Percentiles rank a stretch among this genome's conserved stretches.
phyloP scores from a whole-genome alignment of 2,888 invertebrate species.

The Drosophila percnosoma region DNA sequence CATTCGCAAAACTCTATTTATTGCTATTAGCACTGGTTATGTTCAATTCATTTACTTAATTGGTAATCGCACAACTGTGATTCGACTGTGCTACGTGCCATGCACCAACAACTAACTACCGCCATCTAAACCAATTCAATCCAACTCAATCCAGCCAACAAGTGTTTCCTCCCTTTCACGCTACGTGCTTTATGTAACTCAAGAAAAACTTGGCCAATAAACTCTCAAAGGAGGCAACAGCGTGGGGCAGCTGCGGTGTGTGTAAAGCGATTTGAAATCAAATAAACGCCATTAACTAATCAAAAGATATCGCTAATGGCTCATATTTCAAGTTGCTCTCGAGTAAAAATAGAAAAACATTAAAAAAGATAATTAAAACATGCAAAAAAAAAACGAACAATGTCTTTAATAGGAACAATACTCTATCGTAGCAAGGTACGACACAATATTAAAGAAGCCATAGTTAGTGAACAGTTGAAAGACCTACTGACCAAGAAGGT shows the following conservation, averaged over 20 bases:
- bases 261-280: conserved; percentile 56
- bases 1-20: conserved; percentile 42
- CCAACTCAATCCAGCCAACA: conserved; percentile 54
- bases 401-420: neutral
- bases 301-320: conserved; percentile 43
- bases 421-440: rapidly evolving
- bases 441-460: neutral
- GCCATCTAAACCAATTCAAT: conserved; percentile 4
- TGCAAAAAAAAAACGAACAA: neutral
- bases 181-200: conserved; percentile 65
- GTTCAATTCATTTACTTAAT: conserved; percentile 66
- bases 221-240: neutral
- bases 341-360: conserved; percentile 1
- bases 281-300: conserved; percentile 77
- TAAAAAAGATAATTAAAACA: conserved; percentile 22
- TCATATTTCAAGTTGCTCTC: neutral
- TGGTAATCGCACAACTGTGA: conserved; percentile 64
- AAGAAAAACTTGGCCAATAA: conserved; percentile 15
- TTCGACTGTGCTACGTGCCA: conserved; percentile 64
- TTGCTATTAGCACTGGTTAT: conserved; percentile 45
- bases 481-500: neutral
- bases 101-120: conserved; percentile 18
- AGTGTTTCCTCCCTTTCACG: conserved; percentile 62
- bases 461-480: neutral
- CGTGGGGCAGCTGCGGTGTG: conserved; percentile 30